Percentiles rank a stretch among this genome's conserved stretches.
These are phyloP conservation scores for Eospalax fontanierii DNA, from an alignment of 2,797 vertebrate genomes.

Conservation along the genomic window DNA sequence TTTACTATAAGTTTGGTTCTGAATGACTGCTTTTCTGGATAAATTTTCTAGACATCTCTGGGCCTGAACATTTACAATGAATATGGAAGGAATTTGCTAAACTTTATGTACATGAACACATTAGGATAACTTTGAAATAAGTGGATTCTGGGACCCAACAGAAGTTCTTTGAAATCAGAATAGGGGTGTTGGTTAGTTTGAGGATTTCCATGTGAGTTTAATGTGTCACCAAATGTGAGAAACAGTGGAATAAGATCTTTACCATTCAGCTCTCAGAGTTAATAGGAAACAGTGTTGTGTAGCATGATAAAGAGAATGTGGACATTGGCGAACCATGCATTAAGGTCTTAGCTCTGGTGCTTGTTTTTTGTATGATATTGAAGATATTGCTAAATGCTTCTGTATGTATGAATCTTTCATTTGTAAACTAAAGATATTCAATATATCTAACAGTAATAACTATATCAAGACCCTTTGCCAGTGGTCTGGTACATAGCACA, in stretches of 20 bases:
- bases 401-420: background rate
- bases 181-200: background rate
- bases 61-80: background rate
- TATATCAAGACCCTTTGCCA: slow-evolving; percentile 24
- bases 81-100: background rate
- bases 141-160: background rate
- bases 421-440: slow-evolving; percentile 46
- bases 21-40: background rate
- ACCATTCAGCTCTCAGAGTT: background rate
- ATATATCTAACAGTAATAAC: background rate
- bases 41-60: background rate
- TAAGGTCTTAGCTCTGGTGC: background rate
- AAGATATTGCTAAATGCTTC: slow-evolving; percentile 4
- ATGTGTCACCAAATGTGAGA: background rate
- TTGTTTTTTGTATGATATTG: slow-evolving; percentile 17
- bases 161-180: slow-evolving; percentile 55
- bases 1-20: slow-evolving; percentile 11
- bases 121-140: background rate
- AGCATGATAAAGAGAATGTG: background rate
- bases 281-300: background rate
- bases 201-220: slow-evolving; percentile 40
- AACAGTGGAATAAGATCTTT: background rate
- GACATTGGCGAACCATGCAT: background rate
- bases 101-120: slow-evolving; percentile 28
- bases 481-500: background rate